Percentiles rank a stretch among this genome's conserved stretches.
Conservation (phyloP, 2,113 vertebrate species). For the Ochotona princeps region DNA sequence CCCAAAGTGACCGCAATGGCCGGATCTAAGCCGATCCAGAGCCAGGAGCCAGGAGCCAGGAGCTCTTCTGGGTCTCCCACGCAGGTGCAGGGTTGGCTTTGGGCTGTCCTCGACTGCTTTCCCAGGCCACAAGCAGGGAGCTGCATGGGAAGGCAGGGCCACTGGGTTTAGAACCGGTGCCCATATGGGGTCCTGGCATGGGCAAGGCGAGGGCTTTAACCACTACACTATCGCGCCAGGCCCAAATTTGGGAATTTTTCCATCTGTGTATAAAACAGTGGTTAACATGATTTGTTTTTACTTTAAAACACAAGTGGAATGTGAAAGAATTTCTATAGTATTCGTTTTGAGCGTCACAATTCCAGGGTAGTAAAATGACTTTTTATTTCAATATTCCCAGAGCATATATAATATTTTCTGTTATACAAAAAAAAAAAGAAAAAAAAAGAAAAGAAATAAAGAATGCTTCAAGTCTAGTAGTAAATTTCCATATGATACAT, state of each 20-base stretch:
- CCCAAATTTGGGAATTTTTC: background rate
- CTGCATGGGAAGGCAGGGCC: no score
- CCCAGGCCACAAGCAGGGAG: no score
- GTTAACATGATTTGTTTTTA: slow-evolving; percentile 40
- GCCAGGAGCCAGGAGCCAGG: no score
- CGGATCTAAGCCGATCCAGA: no score
- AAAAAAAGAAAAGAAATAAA: background rate
- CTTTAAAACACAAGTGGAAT: background rate
- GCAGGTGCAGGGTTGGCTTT: no score
- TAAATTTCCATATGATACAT: background rate
- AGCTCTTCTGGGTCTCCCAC: no score
- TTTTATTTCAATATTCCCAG: background rate
- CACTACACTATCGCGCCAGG: no score
- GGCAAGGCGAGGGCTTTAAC: no score
- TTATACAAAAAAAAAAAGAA: background rate
- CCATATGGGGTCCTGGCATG: no score
- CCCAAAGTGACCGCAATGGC: no score
- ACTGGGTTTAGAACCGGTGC: no score
- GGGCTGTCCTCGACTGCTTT: no score
- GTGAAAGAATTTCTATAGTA: background rate
- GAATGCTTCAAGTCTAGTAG: background rate
- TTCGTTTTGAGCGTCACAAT: slow-evolving; percentile 10
- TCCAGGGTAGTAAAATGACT: background rate
- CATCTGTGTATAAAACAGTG: background rate
- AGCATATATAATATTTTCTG: background rate